Base-by-base conservation (phyloP, 2,797 vertebrate genomes). In the Gambelia wislizenii region DNA sequence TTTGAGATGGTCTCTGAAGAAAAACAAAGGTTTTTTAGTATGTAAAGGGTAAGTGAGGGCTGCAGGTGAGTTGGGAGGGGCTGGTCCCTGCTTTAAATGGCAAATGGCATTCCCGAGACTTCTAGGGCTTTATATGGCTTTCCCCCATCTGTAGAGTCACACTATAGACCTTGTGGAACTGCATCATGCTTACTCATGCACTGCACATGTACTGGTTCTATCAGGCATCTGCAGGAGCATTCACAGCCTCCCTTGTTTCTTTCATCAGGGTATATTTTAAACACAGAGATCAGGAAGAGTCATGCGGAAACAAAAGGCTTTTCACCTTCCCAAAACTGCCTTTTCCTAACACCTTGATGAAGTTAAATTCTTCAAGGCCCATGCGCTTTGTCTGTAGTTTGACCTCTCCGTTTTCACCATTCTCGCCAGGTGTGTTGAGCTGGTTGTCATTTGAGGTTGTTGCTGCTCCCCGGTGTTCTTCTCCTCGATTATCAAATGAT, bases 341-440 rank as follows among this genome's bases (percentile, higher is more conserved):
- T 96, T 99, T 99, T 49, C 98, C 98, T 95, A 99, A 97, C 85
- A 99, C 99, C 97, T 99, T 99, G 96, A 99, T 99, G 96, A 99
- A 99, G 92, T 98, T 95, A 93, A 99, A 99, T 93, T 99, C 98
- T 2, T 98, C 97, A 64, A 99, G 97, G 83, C 96, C 97, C 97
- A 98, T 98, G 94, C 97, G 97, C 94, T 98, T 99, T 44, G 95
- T 96, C 97, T 99, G 98, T 67, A 97, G 94, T 96, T 98, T 98
- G 89, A 98, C 92, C 75, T 98, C 98, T 1, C 98, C 98, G 1
- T 98, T 98, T 93, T 97, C 97, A 83, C 97, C 97, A 1, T 97
- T 98, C 79, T 98, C 98, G 8, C 96, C 96, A 0, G 94, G 76
- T 88, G 96, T 95, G 3, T 96, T 97, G 84, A 97, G 96, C 75